Base-by-base conservation (phyloP, 2,113 vertebrate species). In the Podiceps cristatus region DNA sequence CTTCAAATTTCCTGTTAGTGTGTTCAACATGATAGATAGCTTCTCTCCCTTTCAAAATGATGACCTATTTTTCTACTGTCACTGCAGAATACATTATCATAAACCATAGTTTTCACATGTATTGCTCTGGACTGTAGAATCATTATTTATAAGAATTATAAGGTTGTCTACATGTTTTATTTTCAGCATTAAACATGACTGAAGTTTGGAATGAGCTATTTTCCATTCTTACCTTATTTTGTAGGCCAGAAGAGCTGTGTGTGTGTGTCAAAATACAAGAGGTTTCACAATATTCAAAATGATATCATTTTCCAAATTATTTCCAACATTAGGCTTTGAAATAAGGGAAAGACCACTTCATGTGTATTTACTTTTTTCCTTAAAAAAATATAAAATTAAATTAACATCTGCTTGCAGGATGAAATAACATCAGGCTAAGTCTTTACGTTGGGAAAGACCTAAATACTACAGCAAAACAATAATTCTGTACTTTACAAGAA, bases 31-130 rank as follows among this genome's bases (percentile, higher is more conserved):
- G 92, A 96, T 76, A 91, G 87, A 96, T 86, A 86, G 76, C 59
- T 93, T 90, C 74, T 86, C 63, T 28, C 24, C 78, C 86, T 93
- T 86, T 62, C 93, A 93, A 92, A 96, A 96, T 40, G 71, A 95
- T 94, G 96, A 94, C 95, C 96, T 94, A 93, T 97, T 97, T 97
- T 97, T 94, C 93, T 91, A 82, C 87, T 92, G 87, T 95, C 95
- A 90, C 84, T 79, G 71, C 45, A 86, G 92, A 96, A 94, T 69
- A 76, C 90, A 92, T 96, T 97, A 95, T 83, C 95, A 96, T 94
- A 92, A 95, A 93, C 62, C 56, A 23, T 42, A 86, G 88, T 88
- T 96, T 88, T 93, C 93, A 88, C 93, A 84, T 97, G 62, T 94
- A 96, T 95, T 89, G 84, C 62, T 68, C 77, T 85, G 86, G 66